Percentiles rank a stretch among this genome's conserved stretches.
Conservation (phyloP, 2,888 invertebrate genomes). For the Argyresthia albistria region DNA sequence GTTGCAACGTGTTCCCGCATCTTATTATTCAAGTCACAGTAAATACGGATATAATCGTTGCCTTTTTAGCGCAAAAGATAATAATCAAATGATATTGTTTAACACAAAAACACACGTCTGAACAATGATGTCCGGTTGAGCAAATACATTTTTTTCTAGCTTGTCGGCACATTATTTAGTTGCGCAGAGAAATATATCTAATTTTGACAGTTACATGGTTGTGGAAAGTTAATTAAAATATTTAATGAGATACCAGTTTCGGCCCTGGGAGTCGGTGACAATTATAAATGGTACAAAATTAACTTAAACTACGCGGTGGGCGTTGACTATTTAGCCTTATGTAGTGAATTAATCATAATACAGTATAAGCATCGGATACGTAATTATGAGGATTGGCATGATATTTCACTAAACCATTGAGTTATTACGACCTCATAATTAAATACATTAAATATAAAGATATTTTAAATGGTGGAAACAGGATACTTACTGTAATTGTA, state of each 20-base stretch:
- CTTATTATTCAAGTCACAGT: slow-evolving; percentile 4
- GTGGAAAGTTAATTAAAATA: slow-evolving; percentile 66
- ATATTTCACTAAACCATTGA: neutral
- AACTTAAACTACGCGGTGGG: slow-evolving; percentile 50
- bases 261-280: slow-evolving; percentile 54
- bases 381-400: neutral
- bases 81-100: neutral
- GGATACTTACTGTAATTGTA: no score
- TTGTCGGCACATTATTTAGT: neutral
- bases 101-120: neutral
- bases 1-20: slow-evolving; percentile 1
- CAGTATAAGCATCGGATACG: neutral
- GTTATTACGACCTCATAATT: neutral
- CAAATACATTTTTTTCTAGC: neutral
- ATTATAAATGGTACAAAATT: slow-evolving; percentile 62
- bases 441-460: neutral
- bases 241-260: slow-evolving; percentile 54
- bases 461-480: no score
- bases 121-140: neutral
- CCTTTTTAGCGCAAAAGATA: slow-evolving; percentile 5
- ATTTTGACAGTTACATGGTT: slow-evolving; percentile 46
- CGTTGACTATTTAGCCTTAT: slow-evolving; percentile 8
- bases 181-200: slow-evolving; percentile 27
- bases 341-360: neutral
- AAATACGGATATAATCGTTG: slow-evolving; percentile 5